phyloP scores from a whole-genome alignment of 2,113 vertebrate genomes.

The Varanus salvator region DNA sequence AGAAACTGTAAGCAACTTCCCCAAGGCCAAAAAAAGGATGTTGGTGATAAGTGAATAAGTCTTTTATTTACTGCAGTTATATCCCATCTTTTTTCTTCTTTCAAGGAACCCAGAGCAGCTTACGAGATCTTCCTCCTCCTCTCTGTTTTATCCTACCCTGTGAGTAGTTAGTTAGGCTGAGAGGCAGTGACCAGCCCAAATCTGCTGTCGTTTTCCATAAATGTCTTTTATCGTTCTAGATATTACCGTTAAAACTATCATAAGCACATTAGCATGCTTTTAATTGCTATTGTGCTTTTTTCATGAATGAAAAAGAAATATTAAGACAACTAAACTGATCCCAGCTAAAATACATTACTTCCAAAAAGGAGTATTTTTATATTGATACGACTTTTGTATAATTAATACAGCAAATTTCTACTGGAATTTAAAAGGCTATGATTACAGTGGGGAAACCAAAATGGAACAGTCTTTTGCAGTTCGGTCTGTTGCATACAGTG shows the following conservation, averaged over 20 bases:
- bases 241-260: conserved; percentile 14
- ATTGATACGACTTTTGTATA: not conserved
- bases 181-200: too few species aligned
- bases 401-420: conserved; percentile 21
- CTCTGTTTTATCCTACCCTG: too few species aligned
- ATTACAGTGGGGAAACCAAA: not conserved
- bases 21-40: too few species aligned
- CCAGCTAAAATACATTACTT: conserved; percentile 11
- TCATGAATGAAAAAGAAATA: conserved; percentile 38
- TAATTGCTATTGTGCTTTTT: conserved; percentile 46
- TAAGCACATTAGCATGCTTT: conserved; percentile 31
- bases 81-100: too few species aligned
- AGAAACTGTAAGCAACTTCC: not conserved
- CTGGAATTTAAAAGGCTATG: conserved; percentile 7
- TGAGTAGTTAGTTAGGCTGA: too few species aligned
- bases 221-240: conserved; percentile 21
- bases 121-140: too few species aligned
- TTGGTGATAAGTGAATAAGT: too few species aligned
- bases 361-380: conserved; percentile 42
- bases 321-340: conserved; percentile 39
- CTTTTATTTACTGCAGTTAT: too few species aligned
- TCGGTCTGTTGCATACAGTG: not conserved
- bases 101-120: too few species aligned
- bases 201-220: not conserved
- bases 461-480: not conserved